Evolutionary conservation across 2,113 vertebrate genomes (phyloP).

Genomic region (Daboia siamensis): DNA sequence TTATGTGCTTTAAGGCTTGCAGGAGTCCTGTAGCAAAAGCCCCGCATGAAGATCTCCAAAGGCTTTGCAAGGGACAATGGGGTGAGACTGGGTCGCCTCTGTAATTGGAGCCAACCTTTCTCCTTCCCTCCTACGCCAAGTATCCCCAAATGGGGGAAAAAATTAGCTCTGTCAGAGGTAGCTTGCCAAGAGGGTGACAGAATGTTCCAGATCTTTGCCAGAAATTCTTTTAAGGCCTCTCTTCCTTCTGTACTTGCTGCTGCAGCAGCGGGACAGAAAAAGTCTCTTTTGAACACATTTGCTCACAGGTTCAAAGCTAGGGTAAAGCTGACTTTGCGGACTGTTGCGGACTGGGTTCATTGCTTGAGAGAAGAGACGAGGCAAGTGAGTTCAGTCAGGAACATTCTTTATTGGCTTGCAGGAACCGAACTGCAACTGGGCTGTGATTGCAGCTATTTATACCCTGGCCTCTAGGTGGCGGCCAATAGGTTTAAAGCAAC

Average conservation of each 20-base stretch:
- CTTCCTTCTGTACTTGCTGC: background rate
- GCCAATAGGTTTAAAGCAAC: no score
- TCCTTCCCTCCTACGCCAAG: background rate
- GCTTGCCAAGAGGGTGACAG: background rate
- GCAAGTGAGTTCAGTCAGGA: no score
- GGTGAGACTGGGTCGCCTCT: background rate
- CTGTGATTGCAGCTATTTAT: no score
- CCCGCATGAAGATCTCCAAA: background rate
- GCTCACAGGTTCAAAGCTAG: background rate
- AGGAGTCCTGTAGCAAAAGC: background rate
- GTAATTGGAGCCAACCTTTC: background rate
- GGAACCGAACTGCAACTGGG: no score
- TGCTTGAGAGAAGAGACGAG: no score
- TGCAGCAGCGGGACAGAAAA: background rate
- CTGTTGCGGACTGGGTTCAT: no score
- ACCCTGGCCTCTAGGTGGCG: no score
- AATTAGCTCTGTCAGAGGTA: background rate
- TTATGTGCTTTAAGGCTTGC: background rate
- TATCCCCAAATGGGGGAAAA: background rate
- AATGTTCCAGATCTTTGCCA: background rate
- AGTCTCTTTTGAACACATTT: background rate
- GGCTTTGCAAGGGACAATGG: background rate
- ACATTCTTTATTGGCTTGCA: no score
- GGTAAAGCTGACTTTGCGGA: no score
- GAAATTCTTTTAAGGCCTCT: background rate